Conservation (phyloP, 2,888 invertebrate species). For the Stenoptilia bipunctidactyla region DNA sequence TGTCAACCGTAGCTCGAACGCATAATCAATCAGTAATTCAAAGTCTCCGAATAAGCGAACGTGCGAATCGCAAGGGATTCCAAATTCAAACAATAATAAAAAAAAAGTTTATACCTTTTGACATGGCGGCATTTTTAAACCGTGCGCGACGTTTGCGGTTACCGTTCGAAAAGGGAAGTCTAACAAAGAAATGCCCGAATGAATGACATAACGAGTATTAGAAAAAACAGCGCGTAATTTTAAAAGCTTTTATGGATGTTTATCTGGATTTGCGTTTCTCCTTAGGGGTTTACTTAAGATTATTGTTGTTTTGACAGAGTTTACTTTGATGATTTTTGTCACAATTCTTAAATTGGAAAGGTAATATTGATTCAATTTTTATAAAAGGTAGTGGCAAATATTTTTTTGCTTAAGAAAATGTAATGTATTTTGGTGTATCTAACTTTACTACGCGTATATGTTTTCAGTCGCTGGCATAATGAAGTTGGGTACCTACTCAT, state of each 20-base stretch:
- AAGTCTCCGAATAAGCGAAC: constrained; percentile 42
- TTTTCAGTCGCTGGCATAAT: too few relatives aligned
- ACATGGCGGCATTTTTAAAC: constrained; percentile 31
- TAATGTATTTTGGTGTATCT: too few relatives aligned
- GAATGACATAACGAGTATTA: constrained; percentile 22
- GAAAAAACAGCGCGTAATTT: constrained; percentile 50
- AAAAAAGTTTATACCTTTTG: constrained; percentile 8
- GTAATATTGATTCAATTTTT: too few relatives aligned
- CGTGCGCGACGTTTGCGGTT: constrained; percentile 25
- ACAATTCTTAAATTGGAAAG: too few relatives aligned
- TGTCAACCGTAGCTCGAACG: constrained; percentile 55
- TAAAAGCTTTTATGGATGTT: constrained; percentile 62
- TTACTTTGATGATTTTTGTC: neutral
- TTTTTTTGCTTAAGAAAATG: too few relatives aligned
- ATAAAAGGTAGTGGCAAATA: too few relatives aligned
- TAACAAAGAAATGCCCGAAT: constrained; percentile 52
- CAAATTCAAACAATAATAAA: constrained; percentile 39
- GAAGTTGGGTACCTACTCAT: too few relatives aligned
- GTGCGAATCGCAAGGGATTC: constrained; percentile 52
- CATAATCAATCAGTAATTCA: constrained; percentile 68
- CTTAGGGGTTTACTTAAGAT: constrained; percentile 39
- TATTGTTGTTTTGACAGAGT: constrained; percentile 64
- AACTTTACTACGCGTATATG: too few relatives aligned
- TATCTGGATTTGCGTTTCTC: constrained; percentile 38
- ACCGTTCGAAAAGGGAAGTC: constrained; percentile 28